phyloP scores from a whole-genome alignment of 53 echinoderm and acorn worm genomes.

The Paracentrotus lividus region DNA sequence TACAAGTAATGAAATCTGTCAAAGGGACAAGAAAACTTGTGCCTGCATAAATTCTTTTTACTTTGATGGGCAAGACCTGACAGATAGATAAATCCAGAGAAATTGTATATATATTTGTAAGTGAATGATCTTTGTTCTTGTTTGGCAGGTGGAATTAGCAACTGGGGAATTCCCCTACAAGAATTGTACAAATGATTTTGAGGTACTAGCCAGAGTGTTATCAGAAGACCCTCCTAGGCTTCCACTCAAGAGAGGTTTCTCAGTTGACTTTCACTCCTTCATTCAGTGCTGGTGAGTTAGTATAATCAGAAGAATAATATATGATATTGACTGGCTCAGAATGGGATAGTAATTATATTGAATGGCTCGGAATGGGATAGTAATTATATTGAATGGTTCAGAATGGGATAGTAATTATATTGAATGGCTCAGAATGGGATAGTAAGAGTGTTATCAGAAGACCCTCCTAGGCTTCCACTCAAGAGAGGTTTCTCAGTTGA shows the following conservation, averaged over 20 bases:
- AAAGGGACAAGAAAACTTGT: no score
- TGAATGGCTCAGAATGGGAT: background rate
- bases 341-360: no score
- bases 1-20: no score
- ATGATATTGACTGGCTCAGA: background rate
- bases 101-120: no score
- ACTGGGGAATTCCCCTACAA: constrained; percentile 99
- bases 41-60: no score
- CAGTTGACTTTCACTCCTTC: constrained; percentile 96
- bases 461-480: constrained; percentile 95
- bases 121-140: background rate
- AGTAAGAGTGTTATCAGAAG: constrained; percentile 91
- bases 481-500: constrained; percentile 93
- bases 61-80: no score
- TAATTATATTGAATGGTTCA: no score
- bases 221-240: constrained; percentile 96
- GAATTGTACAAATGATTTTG: constrained; percentile 99
- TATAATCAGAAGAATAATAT: background rate
- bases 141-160: constrained; percentile 91
- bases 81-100: no score
- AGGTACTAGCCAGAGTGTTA: constrained; percentile 96
- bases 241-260: constrained; percentile 92
- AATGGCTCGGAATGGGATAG: no score
- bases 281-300: constrained; percentile 92
- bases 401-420: no score